Evolutionary conservation across 2,797 vertebrate species (phyloP).

Genomic region (Sebastes matsubarae): DNA sequence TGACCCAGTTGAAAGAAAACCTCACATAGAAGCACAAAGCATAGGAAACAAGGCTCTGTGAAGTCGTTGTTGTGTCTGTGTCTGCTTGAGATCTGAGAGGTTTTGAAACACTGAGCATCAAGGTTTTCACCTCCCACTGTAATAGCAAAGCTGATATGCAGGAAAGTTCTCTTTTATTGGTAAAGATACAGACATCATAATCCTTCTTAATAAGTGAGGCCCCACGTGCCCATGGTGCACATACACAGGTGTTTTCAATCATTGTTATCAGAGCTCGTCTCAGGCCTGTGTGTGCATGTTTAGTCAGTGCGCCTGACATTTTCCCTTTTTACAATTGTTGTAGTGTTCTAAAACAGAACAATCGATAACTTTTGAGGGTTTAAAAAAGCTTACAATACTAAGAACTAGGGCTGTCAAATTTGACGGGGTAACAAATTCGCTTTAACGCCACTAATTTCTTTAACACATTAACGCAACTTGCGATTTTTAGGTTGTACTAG

Average conservation of each 20-base stretch:
- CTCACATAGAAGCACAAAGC: slow-evolving; percentile 7
- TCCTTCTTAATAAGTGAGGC: neutral
- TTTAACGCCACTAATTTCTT: no score
- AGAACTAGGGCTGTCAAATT: no score
- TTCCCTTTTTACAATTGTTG: neutral
- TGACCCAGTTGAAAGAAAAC: slow-evolving; percentile 56
- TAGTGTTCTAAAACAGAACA: neutral
- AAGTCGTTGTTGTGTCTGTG: neutral
- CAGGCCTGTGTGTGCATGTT: neutral
- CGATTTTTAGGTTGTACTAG: no score
- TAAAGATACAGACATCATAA: neutral
- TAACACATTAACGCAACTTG: no score
- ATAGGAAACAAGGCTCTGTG: neutral
- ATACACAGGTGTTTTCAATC: neutral
- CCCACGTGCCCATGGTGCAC: neutral
- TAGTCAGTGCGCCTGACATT: neutral
- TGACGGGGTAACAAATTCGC: no score
- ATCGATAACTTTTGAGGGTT: neutral
- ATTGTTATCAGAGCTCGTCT: neutral
- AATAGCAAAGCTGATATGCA: neutral
- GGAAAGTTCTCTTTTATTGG: neutral
- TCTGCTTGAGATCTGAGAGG: slow-evolving; percentile 5
- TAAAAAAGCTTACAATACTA: neutral
- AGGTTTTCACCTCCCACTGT: slow-evolving; percentile 10
- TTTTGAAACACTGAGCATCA: slow-evolving; percentile 19